Percentiles rank a stretch among this genome's conserved stretches.
Evolutionary conservation across 2,113 vertebrate genomes (phyloP).

Genomic region (Chlamydotis undulata): DNA sequence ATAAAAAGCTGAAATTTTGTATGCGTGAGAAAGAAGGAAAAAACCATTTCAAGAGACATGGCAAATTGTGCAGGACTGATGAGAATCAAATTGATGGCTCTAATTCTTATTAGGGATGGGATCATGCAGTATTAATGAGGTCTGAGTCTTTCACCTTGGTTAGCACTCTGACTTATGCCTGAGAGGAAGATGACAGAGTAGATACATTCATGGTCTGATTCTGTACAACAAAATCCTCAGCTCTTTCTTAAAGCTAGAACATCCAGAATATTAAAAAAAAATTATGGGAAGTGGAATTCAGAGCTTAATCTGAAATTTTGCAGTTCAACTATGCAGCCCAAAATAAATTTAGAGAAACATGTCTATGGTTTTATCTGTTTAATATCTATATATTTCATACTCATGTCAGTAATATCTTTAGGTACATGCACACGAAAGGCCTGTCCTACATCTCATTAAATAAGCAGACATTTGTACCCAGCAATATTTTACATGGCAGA

Average conservation of each 20-base stretch:
- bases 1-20: not conserved
- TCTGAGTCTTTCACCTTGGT: not conserved
- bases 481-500: not conserved
- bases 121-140: not conserved
- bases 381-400: not conserved
- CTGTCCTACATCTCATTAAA: not conserved
- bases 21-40: not conserved
- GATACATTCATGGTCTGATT: not conserved
- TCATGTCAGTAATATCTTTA: not conserved
- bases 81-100: not conserved
- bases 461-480: not conserved
- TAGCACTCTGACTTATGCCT: not conserved
- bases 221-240: not conserved
- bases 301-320: not conserved
- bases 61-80: not conserved
- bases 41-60: not conserved
- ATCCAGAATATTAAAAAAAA: not conserved
- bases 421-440: not conserved
- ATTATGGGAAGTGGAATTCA: not conserved
- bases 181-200: not conserved
- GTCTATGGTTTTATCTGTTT: not conserved
- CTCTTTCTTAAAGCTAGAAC: not conserved
- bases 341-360: not conserved
- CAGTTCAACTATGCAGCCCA: not conserved
- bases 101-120: not conserved